Evolutionary conservation across 1,140 invertebrate species (phyloP).

Genomic region (Aleiodes sp.): DNA sequence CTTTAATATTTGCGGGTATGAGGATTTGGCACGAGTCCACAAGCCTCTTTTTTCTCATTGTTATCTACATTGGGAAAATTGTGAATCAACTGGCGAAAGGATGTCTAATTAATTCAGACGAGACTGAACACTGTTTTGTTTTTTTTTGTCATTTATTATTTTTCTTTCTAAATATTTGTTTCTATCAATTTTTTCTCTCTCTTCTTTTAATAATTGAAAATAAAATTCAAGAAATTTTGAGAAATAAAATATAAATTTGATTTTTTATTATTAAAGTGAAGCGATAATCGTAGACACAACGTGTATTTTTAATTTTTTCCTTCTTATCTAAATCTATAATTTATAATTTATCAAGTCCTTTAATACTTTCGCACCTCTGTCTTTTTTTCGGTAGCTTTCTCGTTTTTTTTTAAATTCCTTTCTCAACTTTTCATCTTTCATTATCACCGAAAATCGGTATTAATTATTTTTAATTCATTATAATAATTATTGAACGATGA

Average conservation of each 20-base stretch:
- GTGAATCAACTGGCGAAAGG: no score
- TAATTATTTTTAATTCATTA: neutral
- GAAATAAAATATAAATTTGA: neutral
- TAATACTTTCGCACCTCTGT: slow-evolving; percentile 7
- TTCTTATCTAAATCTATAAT: neutral
- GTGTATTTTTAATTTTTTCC: neutral
- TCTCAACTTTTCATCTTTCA: neutral
- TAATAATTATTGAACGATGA: neutral
- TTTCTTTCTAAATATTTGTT: no score
- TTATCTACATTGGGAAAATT: neutral
- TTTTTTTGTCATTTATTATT: no score
- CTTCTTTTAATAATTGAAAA: neutral
- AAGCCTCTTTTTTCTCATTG: neutral
- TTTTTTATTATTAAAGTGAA: neutral
- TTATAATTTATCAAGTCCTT: neutral
- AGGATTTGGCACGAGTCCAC: neutral
- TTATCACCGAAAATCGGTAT: neutral
- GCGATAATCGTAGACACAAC: neutral
- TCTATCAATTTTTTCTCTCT: no score
- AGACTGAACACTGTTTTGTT: no score
- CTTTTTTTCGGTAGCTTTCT: no score
- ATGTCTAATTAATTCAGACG: neutral
- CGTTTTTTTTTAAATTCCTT: no score
- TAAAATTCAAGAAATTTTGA: neutral
- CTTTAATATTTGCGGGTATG: neutral